Conservation (phyloP, 2,888 invertebrate genomes). For the Isoperla grammatica region DNA sequence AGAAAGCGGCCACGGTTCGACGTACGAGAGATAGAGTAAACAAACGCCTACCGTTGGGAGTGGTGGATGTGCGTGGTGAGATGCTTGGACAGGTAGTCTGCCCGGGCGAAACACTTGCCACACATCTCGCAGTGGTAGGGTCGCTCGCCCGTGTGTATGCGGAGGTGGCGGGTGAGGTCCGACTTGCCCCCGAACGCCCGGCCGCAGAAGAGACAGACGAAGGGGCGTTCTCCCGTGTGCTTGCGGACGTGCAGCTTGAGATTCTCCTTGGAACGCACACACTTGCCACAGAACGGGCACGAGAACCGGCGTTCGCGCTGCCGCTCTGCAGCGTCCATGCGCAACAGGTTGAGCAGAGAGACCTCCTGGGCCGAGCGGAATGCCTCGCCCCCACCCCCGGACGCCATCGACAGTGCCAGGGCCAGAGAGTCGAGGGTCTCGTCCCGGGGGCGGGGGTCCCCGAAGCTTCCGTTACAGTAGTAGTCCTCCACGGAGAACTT, state of each 20-base stretch:
- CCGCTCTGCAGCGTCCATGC: constrained; percentile 50
- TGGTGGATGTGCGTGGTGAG: constrained; percentile 81
- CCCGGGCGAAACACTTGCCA: constrained; percentile 85
- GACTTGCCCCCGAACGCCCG: constrained; percentile 85
- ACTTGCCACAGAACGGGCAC: constrained; percentile 85
- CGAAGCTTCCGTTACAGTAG: constrained; percentile 26
- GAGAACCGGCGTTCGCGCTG: constrained; percentile 74
- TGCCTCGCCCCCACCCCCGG: constrained; percentile 34
- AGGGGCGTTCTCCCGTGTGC: constrained; percentile 84
- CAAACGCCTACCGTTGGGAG: constrained; percentile 24
- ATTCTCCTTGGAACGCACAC: constrained; percentile 83
- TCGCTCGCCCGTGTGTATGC: constrained; percentile 84
- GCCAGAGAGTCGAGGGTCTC: constrained; percentile 67
- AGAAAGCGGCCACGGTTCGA: no score
- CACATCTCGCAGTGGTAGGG: constrained; percentile 90
- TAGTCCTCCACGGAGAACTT: constrained; percentile 33
- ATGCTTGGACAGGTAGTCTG: constrained; percentile 86
- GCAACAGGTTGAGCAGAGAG: constrained; percentile 59
- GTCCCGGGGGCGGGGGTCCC: constrained; percentile 60
- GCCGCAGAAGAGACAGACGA: constrained; percentile 84
- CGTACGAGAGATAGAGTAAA: no score
- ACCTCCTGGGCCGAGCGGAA: constrained; percentile 45
- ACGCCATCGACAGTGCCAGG: constrained; percentile 37
- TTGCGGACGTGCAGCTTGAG: constrained; percentile 81
- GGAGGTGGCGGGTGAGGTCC: constrained; percentile 76